phyloP scores from a whole-genome alignment of 2,113 vertebrate genomes.

The Progne subis region DNA sequence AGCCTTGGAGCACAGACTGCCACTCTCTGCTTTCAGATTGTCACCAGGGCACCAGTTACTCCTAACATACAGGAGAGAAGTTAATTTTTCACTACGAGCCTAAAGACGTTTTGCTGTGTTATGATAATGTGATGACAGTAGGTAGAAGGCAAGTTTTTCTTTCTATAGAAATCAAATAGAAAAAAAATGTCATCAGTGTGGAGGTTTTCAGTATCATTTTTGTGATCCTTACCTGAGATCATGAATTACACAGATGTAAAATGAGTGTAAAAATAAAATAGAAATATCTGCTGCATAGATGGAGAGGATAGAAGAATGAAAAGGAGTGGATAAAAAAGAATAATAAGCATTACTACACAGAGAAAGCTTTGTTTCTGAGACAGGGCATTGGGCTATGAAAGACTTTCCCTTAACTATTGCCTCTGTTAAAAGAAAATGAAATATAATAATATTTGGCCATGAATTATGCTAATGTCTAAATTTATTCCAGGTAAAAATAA shows the following conservation, averaged over 20 bases:
- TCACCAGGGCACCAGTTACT: neutral
- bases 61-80: fast-evolving
- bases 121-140: neutral
- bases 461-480: neutral
- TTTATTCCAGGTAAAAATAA: neutral
- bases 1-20: neutral
- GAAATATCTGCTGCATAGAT: neutral
- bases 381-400: neutral
- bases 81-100: neutral
- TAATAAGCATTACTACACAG: neutral
- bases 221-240: neutral
- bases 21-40: fast-evolving
- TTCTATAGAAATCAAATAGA: neutral
- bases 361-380: neutral
- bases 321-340: neutral
- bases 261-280: neutral
- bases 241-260: neutral
- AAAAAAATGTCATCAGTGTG: neutral
- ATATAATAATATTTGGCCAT: neutral
- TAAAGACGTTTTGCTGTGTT: neutral
- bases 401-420: neutral
- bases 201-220: neutral
- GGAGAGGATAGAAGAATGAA: neutral
- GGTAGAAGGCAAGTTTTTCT: neutral
- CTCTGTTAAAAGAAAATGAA: neutral